Evolutionary conservation across 2,113 vertebrate genomes (phyloP).

Genomic region (Dasyurus viverrinus): DNA sequence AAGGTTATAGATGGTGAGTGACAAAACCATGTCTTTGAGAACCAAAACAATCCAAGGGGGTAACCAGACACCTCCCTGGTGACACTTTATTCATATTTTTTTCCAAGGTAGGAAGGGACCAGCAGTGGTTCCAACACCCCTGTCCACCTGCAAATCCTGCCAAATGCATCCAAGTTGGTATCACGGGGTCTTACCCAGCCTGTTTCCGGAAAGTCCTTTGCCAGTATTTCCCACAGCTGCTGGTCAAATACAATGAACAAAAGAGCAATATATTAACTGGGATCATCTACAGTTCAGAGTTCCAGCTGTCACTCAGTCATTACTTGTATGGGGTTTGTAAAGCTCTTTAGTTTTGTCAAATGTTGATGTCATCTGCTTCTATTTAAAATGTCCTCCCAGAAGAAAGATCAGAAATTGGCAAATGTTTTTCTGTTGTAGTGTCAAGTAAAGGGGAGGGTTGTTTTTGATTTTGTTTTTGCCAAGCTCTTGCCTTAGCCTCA

Average conservation of each 20-base stretch:
- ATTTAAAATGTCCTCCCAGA: not conserved
- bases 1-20: not conserved
- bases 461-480: not conserved
- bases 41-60: not conserved
- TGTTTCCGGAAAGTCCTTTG: not conserved
- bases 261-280: not conserved
- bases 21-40: not conserved
- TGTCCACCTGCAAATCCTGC: not conserved
- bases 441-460: not conserved
- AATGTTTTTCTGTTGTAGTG: not conserved
- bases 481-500: not conserved
- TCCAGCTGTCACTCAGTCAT: no score
- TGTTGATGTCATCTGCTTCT: not conserved
- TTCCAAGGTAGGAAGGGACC: not conserved
- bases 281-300: not conserved
- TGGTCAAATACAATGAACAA: constrained; percentile 2
- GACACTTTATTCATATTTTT: constrained; percentile 5
- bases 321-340: not conserved
- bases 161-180: not conserved
- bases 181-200: not conserved
- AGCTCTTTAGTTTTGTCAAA: not conserved
- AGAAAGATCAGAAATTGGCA: not conserved
- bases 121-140: no score
- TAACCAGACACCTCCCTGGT: not conserved
- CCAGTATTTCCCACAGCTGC: not conserved